Conservation (phyloP, 2,797 vertebrate species). For the Stomatorhinus walkeri region DNA sequence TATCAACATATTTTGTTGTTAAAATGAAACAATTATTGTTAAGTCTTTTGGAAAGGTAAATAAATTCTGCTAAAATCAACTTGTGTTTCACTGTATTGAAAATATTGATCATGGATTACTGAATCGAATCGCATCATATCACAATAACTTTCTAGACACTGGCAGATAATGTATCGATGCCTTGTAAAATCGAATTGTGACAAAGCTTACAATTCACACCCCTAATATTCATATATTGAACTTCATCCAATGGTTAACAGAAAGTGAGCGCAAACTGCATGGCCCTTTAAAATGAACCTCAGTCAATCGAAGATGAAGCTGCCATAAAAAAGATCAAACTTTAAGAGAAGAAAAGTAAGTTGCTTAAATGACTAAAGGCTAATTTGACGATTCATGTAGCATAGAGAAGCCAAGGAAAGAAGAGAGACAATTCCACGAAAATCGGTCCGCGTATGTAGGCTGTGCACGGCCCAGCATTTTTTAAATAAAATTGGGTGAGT, state of each 20-base stretch:
- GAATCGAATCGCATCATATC: neutral
- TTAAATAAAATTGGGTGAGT: constrained; percentile 19
- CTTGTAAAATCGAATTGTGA: neutral
- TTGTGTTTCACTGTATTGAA: neutral
- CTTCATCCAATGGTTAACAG: neutral
- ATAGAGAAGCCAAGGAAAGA: neutral
- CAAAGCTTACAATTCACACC: neutral
- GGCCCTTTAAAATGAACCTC: constrained; percentile 19
- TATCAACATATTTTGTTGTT: neutral
- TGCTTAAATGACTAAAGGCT: neutral
- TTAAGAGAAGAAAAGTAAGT: neutral
- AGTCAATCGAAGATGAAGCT: neutral
- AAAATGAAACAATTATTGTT: neutral
- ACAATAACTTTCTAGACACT: neutral
- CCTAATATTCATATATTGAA: neutral
- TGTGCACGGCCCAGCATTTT: neutral
- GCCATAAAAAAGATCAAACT: constrained; percentile 33
- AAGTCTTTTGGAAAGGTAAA: neutral
- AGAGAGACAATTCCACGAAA: neutral
- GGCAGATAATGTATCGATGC: neutral
- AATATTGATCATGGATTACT: neutral
- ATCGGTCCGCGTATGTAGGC: neutral
- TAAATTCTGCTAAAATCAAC: neutral
- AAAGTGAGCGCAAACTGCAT: constrained; percentile 44
- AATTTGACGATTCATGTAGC: neutral